Evolutionary conservation across 2,888 invertebrate species (phyloP).

Genomic region (Abscondita cerata): DNA sequence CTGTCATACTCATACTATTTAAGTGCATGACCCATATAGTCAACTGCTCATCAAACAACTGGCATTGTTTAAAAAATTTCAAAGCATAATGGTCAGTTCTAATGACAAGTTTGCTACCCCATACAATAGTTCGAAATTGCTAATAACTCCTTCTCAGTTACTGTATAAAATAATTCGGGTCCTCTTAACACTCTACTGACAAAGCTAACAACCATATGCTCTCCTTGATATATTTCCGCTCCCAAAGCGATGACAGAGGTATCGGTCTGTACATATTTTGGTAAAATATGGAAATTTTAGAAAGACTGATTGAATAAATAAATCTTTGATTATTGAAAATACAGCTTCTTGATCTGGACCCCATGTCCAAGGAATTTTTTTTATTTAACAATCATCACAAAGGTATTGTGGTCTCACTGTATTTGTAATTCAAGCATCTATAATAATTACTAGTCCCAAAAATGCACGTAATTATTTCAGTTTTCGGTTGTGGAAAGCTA

Average conservation of each 20-base stretch:
- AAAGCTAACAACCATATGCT: constrained; percentile 12
- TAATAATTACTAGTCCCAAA: constrained; percentile 37
- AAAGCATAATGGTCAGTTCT: constrained; percentile 42
- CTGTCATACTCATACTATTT: constrained; percentile 38
- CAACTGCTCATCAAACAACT: constrained; percentile 34
- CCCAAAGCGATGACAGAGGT: constrained; percentile 25
- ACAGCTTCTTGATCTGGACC: constrained; percentile 16
- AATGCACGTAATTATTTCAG: constrained; percentile 38
- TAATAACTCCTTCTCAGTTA: constrained; percentile 42
- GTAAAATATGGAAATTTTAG: constrained; percentile 17
- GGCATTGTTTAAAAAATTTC: constrained; percentile 38
- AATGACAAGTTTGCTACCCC: constrained; percentile 26
- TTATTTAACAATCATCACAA: constrained; percentile 27
- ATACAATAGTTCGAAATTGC: constrained; percentile 15
- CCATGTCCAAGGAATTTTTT: constrained; percentile 28
- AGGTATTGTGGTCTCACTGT: constrained; percentile 23
- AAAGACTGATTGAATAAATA: constrained; percentile 21
- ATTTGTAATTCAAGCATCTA: constrained; percentile 24
- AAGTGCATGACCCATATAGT: constrained; percentile 37
- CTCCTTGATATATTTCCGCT: constrained; percentile 19
- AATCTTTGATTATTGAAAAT: constrained; percentile 16
- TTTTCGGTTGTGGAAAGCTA: constrained; percentile 35
- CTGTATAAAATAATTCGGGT: constrained; percentile 22
- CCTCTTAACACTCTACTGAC: not conserved
- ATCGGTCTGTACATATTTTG: constrained; percentile 22